These are phyloP conservation scores for Ochropleura plecta DNA, from an alignment of 2,888 invertebrate species.

Conservation along the genomic window DNA sequence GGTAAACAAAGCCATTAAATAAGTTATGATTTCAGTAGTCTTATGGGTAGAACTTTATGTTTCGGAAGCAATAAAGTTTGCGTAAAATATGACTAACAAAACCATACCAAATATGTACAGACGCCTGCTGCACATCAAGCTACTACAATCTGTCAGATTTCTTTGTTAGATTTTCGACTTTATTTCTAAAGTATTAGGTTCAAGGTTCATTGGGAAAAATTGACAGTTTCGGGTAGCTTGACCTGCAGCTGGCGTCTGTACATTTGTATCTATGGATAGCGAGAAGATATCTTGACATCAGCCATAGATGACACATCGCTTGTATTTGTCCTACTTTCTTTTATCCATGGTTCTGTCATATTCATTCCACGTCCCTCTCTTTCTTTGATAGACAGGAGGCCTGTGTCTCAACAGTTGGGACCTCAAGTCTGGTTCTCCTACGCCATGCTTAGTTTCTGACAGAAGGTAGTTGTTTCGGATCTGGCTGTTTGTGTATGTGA, in stretches of 20 bases:
- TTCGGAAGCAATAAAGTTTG: conserved; percentile 23
- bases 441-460: not conserved
- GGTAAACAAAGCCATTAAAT: conserved; percentile 50
- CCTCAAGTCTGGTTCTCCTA: not conserved
- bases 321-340: too few relatives aligned
- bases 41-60: conserved; percentile 36
- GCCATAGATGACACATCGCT: not conserved
- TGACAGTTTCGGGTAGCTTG: too few relatives aligned
- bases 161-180: too few relatives aligned
- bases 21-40: conserved; percentile 51
- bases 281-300: not conserved
- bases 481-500: too few relatives aligned
- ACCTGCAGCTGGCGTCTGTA: too few relatives aligned
- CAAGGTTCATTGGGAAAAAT: too few relatives aligned
- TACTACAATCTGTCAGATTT: too few relatives aligned
- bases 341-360: not conserved
- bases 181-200: too few relatives aligned
- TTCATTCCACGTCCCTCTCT: not conserved
- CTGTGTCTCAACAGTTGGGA: not conserved
- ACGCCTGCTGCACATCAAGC: too few relatives aligned
- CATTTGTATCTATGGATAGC: not conserved
- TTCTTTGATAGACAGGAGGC: not conserved
- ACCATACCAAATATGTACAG: not conserved
- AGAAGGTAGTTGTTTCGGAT: too few relatives aligned
- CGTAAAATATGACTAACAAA: conserved; percentile 31